Base-by-base conservation (phyloP, 2,113 vertebrate species). In the Jaculus jaculus region DNA sequence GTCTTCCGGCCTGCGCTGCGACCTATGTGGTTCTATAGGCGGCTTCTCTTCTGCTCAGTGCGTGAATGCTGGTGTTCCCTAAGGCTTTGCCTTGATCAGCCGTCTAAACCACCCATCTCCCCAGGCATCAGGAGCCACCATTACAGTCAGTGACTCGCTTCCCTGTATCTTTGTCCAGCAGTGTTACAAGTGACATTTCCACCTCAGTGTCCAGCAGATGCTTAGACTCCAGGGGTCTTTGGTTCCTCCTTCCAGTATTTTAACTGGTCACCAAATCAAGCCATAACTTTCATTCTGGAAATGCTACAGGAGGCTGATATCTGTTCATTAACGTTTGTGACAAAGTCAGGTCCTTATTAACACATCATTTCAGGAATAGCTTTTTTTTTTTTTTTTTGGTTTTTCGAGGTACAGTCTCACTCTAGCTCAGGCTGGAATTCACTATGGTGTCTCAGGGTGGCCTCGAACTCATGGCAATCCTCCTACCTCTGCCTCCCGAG, bases 1-100 rank as follows among this genome's bases (percentile, higher is more conserved):
- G 20, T 42, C 90, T 93, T 85, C 80, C 89, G 73, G 51, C 89
- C 63, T 85, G 94, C 85, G n/a, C n/a, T n/a, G n/a, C 13, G 3
- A 58, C 82, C 68, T 73, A 65, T 34, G 3, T 24, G 2, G 60
- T 94, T 96, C 74, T 83, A 87, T 34, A 42, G 42, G 12, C 9
- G 3, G 2, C 32, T 78, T 61, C 15, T 74, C 61, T 6, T 83
- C 77, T 39, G 47, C 37, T 80, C 18, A 12, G 10, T 78, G 66
- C 71, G 61, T 42, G 65, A n/a, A n/a, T 26, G 82, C 51, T 20
- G 32, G 5, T 30, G 21, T 68, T 89, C 71, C 80, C 92, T 47
- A 69, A 54, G 47, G 74, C 77, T 87, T 51, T 82, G 69, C 23
- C 51, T 42, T 72, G 32, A 18, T 54, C 73, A 51, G 68, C 92